Conservation (phyloP, 2,113 vertebrate genomes). For the Pteropus alecto region DNA sequence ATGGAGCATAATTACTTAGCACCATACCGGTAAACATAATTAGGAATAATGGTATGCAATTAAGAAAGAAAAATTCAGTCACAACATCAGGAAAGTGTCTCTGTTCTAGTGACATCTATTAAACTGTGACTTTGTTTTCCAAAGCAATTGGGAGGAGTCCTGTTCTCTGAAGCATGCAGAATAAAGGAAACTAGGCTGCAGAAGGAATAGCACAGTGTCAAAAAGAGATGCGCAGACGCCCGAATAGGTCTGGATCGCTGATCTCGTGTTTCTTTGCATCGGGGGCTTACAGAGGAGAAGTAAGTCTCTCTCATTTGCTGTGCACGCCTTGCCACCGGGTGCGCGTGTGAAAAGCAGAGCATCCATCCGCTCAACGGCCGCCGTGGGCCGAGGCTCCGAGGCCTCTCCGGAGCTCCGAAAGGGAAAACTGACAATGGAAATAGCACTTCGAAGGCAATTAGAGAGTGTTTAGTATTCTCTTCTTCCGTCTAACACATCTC, state of each 20-base stretch:
- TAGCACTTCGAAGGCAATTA: background rate
- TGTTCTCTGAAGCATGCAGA: background rate
- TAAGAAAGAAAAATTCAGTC: conserved; percentile 73
- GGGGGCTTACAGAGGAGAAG: background rate
- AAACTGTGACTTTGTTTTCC: conserved; percentile 4
- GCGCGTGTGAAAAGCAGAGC: background rate
- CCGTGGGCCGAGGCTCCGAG: background rate
- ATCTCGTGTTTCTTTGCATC: conserved; percentile 11
- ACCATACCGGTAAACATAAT: conserved; percentile 70
- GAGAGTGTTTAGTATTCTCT: conserved; percentile 44
- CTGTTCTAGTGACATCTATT: conserved; percentile 55
- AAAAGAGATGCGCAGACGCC: background rate
- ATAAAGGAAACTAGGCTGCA: conserved; percentile 6
- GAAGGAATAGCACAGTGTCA: conserved; percentile 26
- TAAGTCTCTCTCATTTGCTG: background rate
- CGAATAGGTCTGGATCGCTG: background rate
- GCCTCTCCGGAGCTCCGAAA: background rate
- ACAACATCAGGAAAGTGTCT: conserved; percentile 57
- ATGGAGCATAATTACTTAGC: conserved; percentile 66
- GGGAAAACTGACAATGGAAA: background rate
- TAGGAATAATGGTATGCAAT: conserved; percentile 74
- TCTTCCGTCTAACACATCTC: conserved; percentile 28
- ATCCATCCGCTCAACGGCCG: background rate
- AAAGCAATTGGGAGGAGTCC: conserved; percentile 16
- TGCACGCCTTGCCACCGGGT: background rate